A percentile compares a stretch with the other conserved stretches of the same genome.
Evolutionary conservation across 2,797 vertebrate genomes (phyloP).

Genomic region (Trachops cirrhosus): DNA sequence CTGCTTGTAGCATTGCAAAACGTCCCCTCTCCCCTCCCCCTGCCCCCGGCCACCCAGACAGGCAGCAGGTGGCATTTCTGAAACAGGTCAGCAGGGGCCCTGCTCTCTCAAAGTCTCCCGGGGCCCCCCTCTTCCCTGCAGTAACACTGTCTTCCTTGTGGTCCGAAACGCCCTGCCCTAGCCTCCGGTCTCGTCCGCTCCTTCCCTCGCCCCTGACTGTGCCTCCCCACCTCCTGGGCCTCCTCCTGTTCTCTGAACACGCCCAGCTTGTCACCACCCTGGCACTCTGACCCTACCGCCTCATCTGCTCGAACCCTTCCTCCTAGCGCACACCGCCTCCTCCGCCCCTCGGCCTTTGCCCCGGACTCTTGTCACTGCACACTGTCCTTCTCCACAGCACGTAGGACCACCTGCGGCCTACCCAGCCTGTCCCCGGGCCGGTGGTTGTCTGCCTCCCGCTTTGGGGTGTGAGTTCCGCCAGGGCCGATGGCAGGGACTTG

Average conservation of each 20-base stretch:
- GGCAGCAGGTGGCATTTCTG: background rate
- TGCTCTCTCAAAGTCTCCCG: background rate
- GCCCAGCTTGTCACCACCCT: too few relatives aligned
- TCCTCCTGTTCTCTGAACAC: background rate
- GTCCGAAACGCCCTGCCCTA: background rate
- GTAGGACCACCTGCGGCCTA: background rate
- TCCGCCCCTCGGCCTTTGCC: background rate
- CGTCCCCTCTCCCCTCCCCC: background rate
- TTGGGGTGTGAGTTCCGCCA: background rate
- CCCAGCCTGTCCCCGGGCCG: background rate
- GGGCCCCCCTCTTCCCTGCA: background rate
- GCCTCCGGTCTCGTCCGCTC: too few relatives aligned
- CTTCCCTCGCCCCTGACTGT: background rate
- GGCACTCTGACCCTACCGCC: background rate
- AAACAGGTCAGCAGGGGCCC: background rate
- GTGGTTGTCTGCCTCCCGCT: too few relatives aligned
- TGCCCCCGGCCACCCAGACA: background rate
- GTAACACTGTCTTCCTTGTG: background rate
- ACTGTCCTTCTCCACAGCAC: too few relatives aligned
- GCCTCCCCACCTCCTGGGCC: background rate
- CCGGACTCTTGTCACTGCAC: background rate
- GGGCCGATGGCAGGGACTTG: background rate
- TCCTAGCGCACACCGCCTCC: background rate
- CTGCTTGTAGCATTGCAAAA: background rate
- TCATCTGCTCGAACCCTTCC: background rate